Percentiles rank a stretch among this genome's conserved stretches.
These are phyloP conservation scores for Harpagoxenus sublaevis DNA, from an alignment of 2,888 invertebrate genomes.

Conservation along the genomic window DNA sequence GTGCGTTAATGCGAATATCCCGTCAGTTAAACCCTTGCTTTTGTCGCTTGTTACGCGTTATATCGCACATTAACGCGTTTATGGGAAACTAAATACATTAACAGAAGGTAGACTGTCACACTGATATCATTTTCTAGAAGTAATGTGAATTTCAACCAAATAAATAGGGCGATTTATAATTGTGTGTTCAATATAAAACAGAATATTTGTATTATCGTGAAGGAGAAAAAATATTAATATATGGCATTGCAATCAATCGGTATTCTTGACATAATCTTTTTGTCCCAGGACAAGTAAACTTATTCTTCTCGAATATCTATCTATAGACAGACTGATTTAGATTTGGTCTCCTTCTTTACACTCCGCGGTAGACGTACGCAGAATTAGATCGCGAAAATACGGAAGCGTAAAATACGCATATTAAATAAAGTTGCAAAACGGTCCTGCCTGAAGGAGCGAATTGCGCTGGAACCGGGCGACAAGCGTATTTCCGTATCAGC, in stretches of 20 bases:
- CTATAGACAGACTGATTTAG: conserved; percentile 23
- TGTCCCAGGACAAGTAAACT: neutral
- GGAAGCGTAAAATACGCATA: conserved; percentile 51
- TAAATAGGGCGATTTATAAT: neutral
- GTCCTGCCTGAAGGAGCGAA: conserved; percentile 48
- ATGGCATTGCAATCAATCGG: neutral
- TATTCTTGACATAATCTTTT: conserved; percentile 1
- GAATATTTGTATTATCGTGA: neutral
- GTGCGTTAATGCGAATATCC: neutral
- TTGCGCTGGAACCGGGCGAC: conserved; percentile 39
- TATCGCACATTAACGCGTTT: neutral
- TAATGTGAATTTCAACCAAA: neutral
- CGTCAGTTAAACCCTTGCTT: neutral
- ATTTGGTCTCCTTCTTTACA: neutral
- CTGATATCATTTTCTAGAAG: conserved; percentile 44
- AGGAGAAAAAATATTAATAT: neutral
- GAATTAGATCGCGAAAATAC: conserved; percentile 50
- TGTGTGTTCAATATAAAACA: neutral
- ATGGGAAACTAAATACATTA: conserved; percentile 55
- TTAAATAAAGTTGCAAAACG: conserved; percentile 49
- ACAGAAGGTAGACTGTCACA: conserved; percentile 32
- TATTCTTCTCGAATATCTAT: conserved; percentile 8
- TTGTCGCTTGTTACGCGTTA: neutral
- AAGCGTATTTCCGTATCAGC: conserved; percentile 56
- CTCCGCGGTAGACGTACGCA: conserved; percentile 15